Percentiles rank a stretch among this genome's conserved stretches.
Evolutionary conservation across 2,797 vertebrate species (phyloP).

Genomic region (Premnoplex brunnescens): DNA sequence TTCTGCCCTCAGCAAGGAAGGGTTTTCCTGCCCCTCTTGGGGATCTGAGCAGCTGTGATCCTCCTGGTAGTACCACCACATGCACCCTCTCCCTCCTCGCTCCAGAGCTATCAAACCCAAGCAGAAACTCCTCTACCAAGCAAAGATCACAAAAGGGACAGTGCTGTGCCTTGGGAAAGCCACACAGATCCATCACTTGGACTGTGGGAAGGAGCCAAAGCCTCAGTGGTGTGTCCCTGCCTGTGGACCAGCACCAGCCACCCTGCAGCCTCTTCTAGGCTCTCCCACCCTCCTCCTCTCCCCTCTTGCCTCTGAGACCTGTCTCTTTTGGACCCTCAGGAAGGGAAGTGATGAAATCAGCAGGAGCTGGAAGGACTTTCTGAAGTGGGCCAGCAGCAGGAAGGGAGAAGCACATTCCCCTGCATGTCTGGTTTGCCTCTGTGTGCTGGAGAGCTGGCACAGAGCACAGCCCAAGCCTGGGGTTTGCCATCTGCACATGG

Average conservation of each 20-base stretch:
- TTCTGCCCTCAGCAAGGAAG: not conserved
- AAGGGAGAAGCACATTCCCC: not conserved
- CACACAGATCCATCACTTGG: accelerated
- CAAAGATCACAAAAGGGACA: not conserved
- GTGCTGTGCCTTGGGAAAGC: not conserved
- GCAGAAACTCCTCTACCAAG: not conserved
- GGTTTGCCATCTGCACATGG: not conserved
- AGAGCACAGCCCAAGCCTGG: not conserved
- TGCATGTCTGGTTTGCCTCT: not conserved
- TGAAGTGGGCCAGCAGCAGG: not conserved
- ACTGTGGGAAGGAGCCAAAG: not conserved
- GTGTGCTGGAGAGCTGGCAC: conserved; percentile 3
- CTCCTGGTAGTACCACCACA: not conserved
- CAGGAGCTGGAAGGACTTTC: conserved; percentile 15
- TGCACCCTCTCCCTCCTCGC: not conserved
- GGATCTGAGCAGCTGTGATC: not conserved
- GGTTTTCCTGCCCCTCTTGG: not conserved
- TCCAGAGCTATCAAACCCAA: not conserved
- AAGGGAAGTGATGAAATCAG: not conserved
- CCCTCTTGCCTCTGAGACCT: not conserved
- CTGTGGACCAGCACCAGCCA: not conserved
- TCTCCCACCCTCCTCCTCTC: not conserved
- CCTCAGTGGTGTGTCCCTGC: not conserved
- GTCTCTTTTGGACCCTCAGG: not conserved
- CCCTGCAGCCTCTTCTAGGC: not conserved